Conservation (phyloP, 2,888 invertebrate genomes). For the Linyphia triangularis region DNA sequence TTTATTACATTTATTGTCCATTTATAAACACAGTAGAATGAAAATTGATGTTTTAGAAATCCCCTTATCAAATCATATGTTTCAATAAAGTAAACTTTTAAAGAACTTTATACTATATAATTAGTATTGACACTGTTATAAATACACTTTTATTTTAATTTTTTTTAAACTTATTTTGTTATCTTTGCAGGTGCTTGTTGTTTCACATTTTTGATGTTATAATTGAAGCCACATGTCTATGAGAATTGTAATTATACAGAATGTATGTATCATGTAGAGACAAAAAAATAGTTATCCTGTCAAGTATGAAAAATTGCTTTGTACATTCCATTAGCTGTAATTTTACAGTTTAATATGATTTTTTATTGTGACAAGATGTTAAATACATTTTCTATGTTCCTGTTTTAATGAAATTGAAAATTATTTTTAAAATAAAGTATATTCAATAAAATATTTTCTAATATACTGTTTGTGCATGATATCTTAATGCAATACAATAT, state of each 20-base stretch:
- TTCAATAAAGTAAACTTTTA: too few species aligned
- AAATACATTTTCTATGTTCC: slow-evolving; percentile 53
- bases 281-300: slow-evolving; percentile 2
- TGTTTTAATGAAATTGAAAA: slow-evolving; percentile 44
- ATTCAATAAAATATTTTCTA: neutral
- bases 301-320: slow-evolving; percentile 36
- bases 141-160: neutral
- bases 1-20: too few species aligned
- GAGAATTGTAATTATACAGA: neutral
- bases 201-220: slow-evolving; percentile 67
- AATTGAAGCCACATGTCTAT: slow-evolving; percentile 48
- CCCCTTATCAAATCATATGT: too few species aligned
- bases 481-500: too few species aligned
- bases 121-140: too few species aligned
- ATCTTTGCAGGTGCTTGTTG: slow-evolving; percentile 62
- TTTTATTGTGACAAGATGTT: slow-evolving; percentile 38
- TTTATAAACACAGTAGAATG: too few species aligned
- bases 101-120: too few species aligned
- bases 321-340: slow-evolving; percentile 61
- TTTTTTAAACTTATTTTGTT: neutral
- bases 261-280: slow-evolving; percentile 29
- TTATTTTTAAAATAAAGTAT: slow-evolving; percentile 12
- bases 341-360: slow-evolving; percentile 39
- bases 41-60: too few species aligned
- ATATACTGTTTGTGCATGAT: too few species aligned